A percentile compares a stretch with the other conserved stretches of the same genome.
Conservation (phyloP, 2,888 invertebrate species). For the Pediacus dermestoides region DNA sequence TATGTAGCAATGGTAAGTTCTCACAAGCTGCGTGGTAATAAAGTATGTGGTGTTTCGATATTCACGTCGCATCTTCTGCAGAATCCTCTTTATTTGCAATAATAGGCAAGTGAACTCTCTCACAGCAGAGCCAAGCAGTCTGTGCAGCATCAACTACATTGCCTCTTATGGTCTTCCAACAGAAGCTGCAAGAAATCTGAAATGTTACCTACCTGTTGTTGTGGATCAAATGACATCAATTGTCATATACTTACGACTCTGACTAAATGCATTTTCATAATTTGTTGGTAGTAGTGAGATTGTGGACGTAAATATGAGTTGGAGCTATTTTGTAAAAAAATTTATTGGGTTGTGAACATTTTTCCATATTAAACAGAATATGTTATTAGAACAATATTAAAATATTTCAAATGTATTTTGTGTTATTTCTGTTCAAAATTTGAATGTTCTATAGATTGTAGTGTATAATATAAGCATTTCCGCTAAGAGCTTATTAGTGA, state of each 20-base stretch:
- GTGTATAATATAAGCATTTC: no score
- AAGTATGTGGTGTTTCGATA: slow-evolving; percentile 45
- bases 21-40: slow-evolving; percentile 46
- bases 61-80: slow-evolving; percentile 46
- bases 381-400: no score
- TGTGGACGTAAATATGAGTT: no score
- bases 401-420: no score
- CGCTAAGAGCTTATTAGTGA: no score
- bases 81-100: slow-evolving; percentile 46
- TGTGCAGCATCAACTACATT: slow-evolving; percentile 35
- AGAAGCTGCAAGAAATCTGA: slow-evolving; percentile 33
- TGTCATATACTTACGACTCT: slow-evolving; percentile 27
- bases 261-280: slow-evolving; percentile 23
- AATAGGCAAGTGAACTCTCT: slow-evolving; percentile 47
- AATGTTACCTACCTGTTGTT: slow-evolving; percentile 36
- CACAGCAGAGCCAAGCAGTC: slow-evolving; percentile 48
- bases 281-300: no score
- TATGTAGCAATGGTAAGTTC: slow-evolving; percentile 39
- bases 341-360: no score
- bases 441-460: no score
- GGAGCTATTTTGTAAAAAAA: no score
- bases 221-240: slow-evolving; percentile 34
- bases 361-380: no score
- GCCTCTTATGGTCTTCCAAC: slow-evolving; percentile 45
- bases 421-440: no score